Evolutionary conservation across 2,888 invertebrate genomes (phyloP).

Genomic region (Cataglyphis livida): DNA sequence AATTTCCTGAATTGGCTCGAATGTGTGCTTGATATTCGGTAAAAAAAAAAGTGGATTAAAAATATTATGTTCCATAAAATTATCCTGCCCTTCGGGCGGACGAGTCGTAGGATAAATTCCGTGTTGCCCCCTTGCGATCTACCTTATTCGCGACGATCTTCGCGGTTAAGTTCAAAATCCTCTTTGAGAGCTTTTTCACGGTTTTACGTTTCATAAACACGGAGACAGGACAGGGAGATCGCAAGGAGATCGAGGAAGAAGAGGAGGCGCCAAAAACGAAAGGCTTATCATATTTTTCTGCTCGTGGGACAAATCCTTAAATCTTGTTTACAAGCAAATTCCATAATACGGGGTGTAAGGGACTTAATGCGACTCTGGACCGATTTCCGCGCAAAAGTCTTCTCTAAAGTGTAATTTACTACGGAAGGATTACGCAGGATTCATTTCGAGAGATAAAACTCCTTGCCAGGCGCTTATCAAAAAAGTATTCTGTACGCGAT

Average conservation of each 20-base stretch:
- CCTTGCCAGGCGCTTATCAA: constrained; percentile 65
- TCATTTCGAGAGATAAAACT: constrained; percentile 59
- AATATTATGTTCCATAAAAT: constrained; percentile 81
- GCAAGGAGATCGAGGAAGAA: constrained; percentile 21
- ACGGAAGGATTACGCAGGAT: constrained; percentile 80
- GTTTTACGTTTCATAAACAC: constrained; percentile 85
- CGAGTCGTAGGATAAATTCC: constrained; percentile 38
- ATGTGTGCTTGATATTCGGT: constrained; percentile 80
- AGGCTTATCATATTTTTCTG: constrained; percentile 79
- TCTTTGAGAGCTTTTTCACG: constrained; percentile 85
- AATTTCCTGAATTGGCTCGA: constrained; percentile 82
- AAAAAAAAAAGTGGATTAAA: constrained; percentile 79
- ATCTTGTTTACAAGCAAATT: constrained; percentile 84
- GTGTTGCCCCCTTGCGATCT: constrained; percentile 14
- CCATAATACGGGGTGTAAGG: constrained; percentile 78
- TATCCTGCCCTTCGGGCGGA: constrained; percentile 65
- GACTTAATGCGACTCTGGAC: constrained; percentile 77
- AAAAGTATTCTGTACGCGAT: constrained; percentile 67
- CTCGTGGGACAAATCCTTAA: constrained; percentile 81
- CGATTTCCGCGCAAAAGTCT: constrained; percentile 76
- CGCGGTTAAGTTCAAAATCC: constrained; percentile 80
- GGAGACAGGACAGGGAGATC: constrained; percentile 42
- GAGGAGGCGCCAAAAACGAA: constrained; percentile 63
- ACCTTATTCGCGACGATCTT: constrained; percentile 41
- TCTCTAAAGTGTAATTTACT: constrained; percentile 82